Base-by-base conservation (phyloP, 2,888 invertebrate genomes). In the Laothoe populi region DNA sequence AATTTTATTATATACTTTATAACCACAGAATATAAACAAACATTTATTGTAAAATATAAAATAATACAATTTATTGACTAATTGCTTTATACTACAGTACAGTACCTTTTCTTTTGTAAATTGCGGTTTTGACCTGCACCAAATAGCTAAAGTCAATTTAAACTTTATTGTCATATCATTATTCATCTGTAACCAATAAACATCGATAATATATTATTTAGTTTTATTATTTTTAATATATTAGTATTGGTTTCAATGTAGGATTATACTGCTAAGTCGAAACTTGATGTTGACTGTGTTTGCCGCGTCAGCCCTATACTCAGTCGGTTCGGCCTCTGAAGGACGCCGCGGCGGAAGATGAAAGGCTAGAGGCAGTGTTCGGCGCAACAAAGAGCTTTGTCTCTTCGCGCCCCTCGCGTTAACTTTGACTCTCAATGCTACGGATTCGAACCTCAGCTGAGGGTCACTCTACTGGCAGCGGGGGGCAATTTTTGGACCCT, bases 381-480 rank as follows among this genome's bases (percentile, higher is more conserved):
- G 84, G 83, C 82, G 81, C 85, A 81, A 87, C 87, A 88, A 88
- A 88, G 87, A 77, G 78, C 80, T 83, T 85, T 88, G 87, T 88
- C 82, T 86, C 80, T 77, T 79, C 77, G 71, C 81, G 69, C 79
- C 81, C 78, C 75, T 72, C 77, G 77, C 75, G 82, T 71, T 75
- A 78, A 77, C 70, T 74, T 77, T 72, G 73, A 74, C 73, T 75
- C 66, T 60, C 64, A 61, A 65, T 59, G 62, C 63, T 19, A 19
- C 40, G 31, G 46, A 53, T 61, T 64, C 65, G 70, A 67, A 68
- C 70, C 60, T 59, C 62, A 71, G 71, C 68, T 71, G 70, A 69
- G 69, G 68, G 68, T 38, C 53, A 53, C 53, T 64, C 49, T 53
- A 35, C 31, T 35, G 31, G 35, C 31, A 10, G 53, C 19, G 53